Conservation (phyloP, 2,797 vertebrate species). For the Pangasius krempfi region DNA sequence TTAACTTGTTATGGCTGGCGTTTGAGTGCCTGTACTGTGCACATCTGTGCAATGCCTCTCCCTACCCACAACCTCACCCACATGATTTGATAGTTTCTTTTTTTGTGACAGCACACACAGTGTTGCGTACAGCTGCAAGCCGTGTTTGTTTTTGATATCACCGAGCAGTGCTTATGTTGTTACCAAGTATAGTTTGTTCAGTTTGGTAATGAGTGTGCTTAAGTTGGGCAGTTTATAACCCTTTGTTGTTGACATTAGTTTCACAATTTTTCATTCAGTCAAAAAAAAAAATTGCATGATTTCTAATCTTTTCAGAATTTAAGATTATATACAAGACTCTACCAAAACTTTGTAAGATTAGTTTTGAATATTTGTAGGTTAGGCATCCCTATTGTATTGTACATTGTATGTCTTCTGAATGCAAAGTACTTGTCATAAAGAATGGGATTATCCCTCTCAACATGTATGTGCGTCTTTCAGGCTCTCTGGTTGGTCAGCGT, state of each 20-base stretch:
- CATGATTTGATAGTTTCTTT: background rate
- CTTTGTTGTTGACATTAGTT: background rate
- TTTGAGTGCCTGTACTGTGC: background rate
- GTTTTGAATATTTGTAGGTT: background rate
- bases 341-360: background rate
- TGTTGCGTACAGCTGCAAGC: background rate
- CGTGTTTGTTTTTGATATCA: background rate
- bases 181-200: background rate
- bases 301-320: background rate
- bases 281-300: background rate
- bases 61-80: background rate
- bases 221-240: background rate
- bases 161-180: background rate
- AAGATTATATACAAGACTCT: background rate
- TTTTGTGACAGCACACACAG: background rate
- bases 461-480: slow-evolving; percentile 60
- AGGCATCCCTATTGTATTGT: background rate
- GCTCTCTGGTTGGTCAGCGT: slow-evolving; percentile 82
- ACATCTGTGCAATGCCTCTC: background rate
- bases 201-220: background rate
- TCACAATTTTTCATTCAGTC: background rate
- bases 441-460: background rate
- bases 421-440: background rate
- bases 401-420: background rate
- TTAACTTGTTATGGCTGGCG: background rate